These are phyloP conservation scores for Labeo calbasu DNA, from an alignment of 2,797 vertebrate species.

Conservation along the genomic window DNA sequence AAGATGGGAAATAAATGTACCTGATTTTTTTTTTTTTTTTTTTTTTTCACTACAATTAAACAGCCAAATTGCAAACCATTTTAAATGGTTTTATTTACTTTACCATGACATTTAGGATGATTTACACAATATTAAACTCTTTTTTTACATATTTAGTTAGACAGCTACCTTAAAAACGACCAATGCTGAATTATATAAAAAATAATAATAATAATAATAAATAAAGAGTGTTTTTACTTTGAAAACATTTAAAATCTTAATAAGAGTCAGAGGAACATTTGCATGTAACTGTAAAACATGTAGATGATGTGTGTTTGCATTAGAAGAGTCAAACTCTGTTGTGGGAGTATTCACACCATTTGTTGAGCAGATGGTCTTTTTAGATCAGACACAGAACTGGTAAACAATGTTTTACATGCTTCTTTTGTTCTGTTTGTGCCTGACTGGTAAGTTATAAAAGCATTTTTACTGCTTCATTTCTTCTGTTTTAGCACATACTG, in stretches of 20 bases:
- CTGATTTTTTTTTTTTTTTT: too few species aligned
- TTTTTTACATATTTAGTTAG: background rate
- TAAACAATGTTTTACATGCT: background rate
- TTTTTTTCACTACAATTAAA: background rate
- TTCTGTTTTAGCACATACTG: background rate
- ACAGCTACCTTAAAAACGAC: background rate
- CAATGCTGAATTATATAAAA: background rate
- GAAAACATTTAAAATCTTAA: background rate
- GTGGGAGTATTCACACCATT: background rate
- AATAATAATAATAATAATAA: background rate
- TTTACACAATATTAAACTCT: background rate
- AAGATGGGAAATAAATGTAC: background rate
- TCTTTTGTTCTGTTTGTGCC: background rate
- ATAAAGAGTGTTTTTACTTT: background rate
- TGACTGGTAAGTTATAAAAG: background rate
- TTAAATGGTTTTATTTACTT: background rate
- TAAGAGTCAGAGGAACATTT: background rate
- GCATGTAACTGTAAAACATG: background rate
- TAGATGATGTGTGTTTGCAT: background rate
- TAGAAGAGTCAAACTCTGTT: background rate
- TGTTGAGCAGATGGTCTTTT: background rate
- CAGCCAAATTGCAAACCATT: background rate
- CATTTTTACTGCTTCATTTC: background rate
- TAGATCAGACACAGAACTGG: background rate
- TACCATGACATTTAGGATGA: background rate